Base-by-base conservation (phyloP, 1,140 invertebrate species). In the Micrasema minimum region DNA sequence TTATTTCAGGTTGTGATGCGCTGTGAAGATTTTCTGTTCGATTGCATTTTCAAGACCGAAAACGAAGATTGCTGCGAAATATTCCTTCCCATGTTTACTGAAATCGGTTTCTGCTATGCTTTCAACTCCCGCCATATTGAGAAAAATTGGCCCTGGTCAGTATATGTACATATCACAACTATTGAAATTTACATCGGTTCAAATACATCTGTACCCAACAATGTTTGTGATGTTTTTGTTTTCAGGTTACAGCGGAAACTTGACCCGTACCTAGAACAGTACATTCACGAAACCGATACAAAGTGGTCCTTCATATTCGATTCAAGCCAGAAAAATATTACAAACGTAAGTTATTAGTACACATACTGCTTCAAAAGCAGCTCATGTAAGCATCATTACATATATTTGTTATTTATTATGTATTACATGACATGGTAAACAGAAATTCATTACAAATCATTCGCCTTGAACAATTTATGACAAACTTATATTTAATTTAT, bases 21-120 rank as follows among this genome's bases (percentile, higher is more conserved):
- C 22, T 89, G 88, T 72, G 85, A 89, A 69, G 80, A 85, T 20
- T 72, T 88, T 14, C 83, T 89, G 20, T 79, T 79, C 20, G 81
- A 84, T 18, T 92, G 90, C 75, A 83, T 85, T 74, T 91, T 87
- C 79, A 90, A 90, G 72, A 86, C 85, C 20, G 85, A 88, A 67
- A 79, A 83, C 0, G 86, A 87, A 64, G 83, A 87, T 65, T 90
- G 89, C 71, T 89, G 88, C 66, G 81, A 83, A 16, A 79, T 87
- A 43, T 87, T 91, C 38, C 80, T 85, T 41, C 87, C 88, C 2
- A 83, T 90, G 14, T 88, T 90, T 72, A 91, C 90, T 4, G 90
- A 92, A 79, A 87, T 87, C 77, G 90, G 90, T 7, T 89, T 89
- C 76, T 91, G 90, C 76, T 90, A 90, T 69, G 85, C 85, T 22